Percentiles rank a stretch among this genome's conserved stretches.
These are phyloP conservation scores for Hemistola chrysoprasaria DNA, from an alignment of 2,888 invertebrate genomes.

Conservation along the genomic window DNA sequence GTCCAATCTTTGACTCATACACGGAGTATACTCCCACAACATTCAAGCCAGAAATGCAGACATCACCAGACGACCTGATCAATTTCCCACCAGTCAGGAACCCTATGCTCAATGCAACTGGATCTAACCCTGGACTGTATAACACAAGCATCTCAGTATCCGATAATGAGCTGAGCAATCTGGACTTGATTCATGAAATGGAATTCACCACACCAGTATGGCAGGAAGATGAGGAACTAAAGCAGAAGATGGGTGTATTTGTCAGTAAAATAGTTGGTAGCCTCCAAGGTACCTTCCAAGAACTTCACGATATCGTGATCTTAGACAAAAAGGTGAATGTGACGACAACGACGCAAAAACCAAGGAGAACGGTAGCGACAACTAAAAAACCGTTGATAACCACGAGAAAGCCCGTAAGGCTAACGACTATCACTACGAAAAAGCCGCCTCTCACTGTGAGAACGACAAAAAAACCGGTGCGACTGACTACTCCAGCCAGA, in stretches of 20 bases:
- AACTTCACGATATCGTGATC: conserved; percentile 88
- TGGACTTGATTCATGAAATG: conserved; percentile 74
- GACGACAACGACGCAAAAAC: conserved; percentile 64
- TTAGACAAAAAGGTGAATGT: conserved; percentile 69
- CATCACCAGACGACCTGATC: conserved; percentile 86
- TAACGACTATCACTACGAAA: conserved; percentile 52
- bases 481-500: conserved; percentile 50
- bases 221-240: conserved; percentile 87
- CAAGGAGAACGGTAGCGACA: conserved; percentile 61
- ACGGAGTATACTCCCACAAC: conserved; percentile 64
- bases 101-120: conserved; percentile 89
- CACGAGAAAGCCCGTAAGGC: conserved; percentile 62
- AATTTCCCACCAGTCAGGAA: conserved; percentile 94
- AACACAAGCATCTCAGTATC: conserved; percentile 78
- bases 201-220: conserved; percentile 90
- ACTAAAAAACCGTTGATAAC: conserved; percentile 71
- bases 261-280: conserved; percentile 93
- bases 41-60: conserved; percentile 80
- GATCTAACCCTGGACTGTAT: conserved; percentile 71
- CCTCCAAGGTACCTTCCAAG: conserved; percentile 91
- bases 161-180: conserved; percentile 63
- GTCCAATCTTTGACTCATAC: conserved; percentile 49
- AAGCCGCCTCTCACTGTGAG: conserved; percentile 65
- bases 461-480: conserved; percentile 68
- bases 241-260: conserved; percentile 90